Evolutionary conservation across 2,888 invertebrate species (phyloP).

Genomic region (Thymelicus sylvestris): DNA sequence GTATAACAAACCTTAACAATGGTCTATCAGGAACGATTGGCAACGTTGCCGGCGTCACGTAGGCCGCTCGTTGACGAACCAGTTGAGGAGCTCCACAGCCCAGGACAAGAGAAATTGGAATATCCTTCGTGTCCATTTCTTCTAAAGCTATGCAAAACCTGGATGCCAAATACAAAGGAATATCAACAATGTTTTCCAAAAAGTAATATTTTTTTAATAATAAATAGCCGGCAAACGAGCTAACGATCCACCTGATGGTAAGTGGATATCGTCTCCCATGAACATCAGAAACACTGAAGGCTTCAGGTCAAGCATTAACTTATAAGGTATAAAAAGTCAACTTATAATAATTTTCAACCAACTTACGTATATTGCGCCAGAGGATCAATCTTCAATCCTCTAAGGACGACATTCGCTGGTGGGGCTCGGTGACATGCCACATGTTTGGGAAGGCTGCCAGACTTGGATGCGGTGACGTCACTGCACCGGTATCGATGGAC

Average conservation of each 20-base stretch:
- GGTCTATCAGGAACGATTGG: slow-evolving; percentile 57
- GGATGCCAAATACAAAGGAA: slow-evolving; percentile 37
- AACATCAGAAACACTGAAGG: too few species aligned
- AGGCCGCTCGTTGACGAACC: slow-evolving; percentile 65
- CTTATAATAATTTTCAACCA: slow-evolving; percentile 27
- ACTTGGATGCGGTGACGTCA: slow-evolving; percentile 69
- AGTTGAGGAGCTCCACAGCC: slow-evolving; percentile 77
- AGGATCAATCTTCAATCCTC: slow-evolving; percentile 74
- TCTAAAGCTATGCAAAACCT: slow-evolving; percentile 88
- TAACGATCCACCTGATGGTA: too few species aligned
- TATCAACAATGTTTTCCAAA: background rate
- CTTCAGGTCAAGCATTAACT: too few species aligned
- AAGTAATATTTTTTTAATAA: too few species aligned
- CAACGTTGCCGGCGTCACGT: slow-evolving; percentile 59
- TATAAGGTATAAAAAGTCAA: too few species aligned
- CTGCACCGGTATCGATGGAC: slow-evolving; percentile 70
- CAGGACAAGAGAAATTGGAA: slow-evolving; percentile 86
- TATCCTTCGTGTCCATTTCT: slow-evolving; percentile 83
- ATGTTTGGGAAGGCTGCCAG: slow-evolving; percentile 69
- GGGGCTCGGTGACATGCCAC: slow-evolving; percentile 75
- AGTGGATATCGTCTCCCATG: too few species aligned
- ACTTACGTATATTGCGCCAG: slow-evolving; percentile 72
- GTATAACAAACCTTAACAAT: slow-evolving; percentile 20
- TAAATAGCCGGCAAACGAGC: too few species aligned
- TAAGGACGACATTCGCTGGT: slow-evolving; percentile 67